These are phyloP conservation scores for Eutolmus rufibarbis DNA, from an alignment of 2,888 invertebrate species.

Conservation along the genomic window DNA sequence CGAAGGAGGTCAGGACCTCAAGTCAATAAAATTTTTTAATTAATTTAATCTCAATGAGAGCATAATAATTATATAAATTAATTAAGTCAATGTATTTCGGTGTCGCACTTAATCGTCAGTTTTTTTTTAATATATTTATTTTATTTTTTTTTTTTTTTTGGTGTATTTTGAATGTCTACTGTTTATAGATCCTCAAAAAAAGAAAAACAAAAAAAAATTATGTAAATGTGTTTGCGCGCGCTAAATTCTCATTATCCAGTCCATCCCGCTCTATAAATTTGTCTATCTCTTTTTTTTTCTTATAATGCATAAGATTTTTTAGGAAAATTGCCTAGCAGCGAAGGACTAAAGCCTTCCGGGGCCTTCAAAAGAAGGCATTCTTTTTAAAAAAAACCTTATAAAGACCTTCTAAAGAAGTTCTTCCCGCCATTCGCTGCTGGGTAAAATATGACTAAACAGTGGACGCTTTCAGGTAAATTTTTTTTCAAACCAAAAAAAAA, in stretches of 20 bases:
- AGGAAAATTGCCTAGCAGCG: background rate
- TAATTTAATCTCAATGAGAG: background rate
- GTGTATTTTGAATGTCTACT: constrained; percentile 1
- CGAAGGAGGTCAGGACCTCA: constrained; percentile 65
- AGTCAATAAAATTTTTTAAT: background rate
- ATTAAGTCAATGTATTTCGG: constrained; percentile 9
- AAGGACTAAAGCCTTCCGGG: background rate
- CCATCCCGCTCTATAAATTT: background rate
- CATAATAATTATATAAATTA: too few relatives aligned
- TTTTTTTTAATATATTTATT: background rate
- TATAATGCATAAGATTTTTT: background rate
- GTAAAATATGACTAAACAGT: background rate
- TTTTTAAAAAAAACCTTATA: too few relatives aligned
- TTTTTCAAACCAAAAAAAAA: background rate
- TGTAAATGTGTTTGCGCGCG: background rate
- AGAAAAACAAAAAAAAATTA: background rate
- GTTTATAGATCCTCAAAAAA: background rate
- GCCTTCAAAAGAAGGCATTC: too few relatives aligned
- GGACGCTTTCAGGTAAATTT: background rate
- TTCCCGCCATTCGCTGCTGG: too few relatives aligned
- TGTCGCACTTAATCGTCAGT: constrained; percentile 32
- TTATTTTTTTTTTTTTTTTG: background rate
- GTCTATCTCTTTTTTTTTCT: background rate
- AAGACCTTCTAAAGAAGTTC: too few relatives aligned
- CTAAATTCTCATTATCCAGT: background rate